Percentiles rank a stretch among this genome's conserved stretches.
These are phyloP conservation scores for Palythoa heliodiscus DNA, from an alignment of 92 coral and sea anemone species.

Conservation along the genomic window DNA sequence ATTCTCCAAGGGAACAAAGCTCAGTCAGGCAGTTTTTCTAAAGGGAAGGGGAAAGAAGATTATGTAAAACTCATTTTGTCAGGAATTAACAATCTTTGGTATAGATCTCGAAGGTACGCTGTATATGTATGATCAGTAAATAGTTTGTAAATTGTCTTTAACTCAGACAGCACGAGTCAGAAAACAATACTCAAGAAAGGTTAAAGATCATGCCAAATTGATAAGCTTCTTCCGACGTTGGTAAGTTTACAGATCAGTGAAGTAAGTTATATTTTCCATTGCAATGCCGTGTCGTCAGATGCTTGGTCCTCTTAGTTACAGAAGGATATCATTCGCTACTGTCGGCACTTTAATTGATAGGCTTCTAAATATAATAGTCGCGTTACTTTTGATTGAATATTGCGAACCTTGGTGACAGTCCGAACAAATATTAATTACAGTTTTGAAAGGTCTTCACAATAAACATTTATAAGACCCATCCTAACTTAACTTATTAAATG, in stretches of 20 bases:
- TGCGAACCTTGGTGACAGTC: slow-evolving; percentile 31
- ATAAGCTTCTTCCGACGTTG: neutral
- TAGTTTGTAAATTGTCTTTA: no score
- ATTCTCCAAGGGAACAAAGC: no score
- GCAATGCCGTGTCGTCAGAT: no score
- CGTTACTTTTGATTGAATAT: slow-evolving; percentile 32
- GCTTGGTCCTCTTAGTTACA: neutral
- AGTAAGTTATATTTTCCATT: neutral
- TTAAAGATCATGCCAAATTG: neutral
- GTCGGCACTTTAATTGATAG: slow-evolving; percentile 17
- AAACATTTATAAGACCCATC: slow-evolving; percentile 18
- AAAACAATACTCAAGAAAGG: neutral
- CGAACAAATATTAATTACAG: slow-evolving; percentile 34
- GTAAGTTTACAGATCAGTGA: neutral
- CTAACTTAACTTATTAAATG: slow-evolving; percentile 31
- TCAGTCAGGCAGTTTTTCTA: no score
- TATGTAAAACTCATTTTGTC: no score
- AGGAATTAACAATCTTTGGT: no score
- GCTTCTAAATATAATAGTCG: slow-evolving; percentile 33
- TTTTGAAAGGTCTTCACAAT: slow-evolving; percentile 31
- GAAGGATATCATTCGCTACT: slow-evolving; percentile 28
- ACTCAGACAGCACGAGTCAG: no score
- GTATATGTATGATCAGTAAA: no score
- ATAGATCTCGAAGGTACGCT: no score
- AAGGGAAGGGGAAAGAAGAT: no score